Evolutionary conservation across 2,888 invertebrate genomes (phyloP).

Genomic region (Podotricha telesiphe): DNA sequence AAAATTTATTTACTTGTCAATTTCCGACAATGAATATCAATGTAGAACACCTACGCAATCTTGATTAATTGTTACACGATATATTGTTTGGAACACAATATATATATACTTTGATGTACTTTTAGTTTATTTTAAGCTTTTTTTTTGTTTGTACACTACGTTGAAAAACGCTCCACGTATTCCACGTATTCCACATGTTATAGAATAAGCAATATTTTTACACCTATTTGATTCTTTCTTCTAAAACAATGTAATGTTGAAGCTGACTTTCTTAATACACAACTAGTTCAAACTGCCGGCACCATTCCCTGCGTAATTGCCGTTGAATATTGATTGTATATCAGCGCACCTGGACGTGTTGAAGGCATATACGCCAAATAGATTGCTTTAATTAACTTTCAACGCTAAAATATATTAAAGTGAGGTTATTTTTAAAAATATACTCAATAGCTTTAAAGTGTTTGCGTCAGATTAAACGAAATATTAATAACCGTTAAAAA

Average conservation of each 20-base stretch:
- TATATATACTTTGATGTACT: not conserved
- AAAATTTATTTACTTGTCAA: conserved; percentile 17
- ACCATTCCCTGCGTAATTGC: conserved; percentile 27
- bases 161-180: too few relatives aligned
- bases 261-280: conserved; percentile 12
- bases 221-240: not conserved
- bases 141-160: too few relatives aligned
- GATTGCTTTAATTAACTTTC: conserved; percentile 26
- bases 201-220: too few relatives aligned
- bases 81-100: not conserved
- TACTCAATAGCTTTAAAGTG: not conserved
- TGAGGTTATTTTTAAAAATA: not conserved
- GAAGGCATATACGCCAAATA: conserved; percentile 6
- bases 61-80: conserved; percentile 18
- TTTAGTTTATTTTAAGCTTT: too few relatives aligned
- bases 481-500: not conserved
- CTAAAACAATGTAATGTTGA: not conserved
- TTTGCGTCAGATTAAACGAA: not conserved
- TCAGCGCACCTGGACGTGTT: conserved; percentile 27
- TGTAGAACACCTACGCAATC: not conserved
- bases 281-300: not conserved
- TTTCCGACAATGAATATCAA: conserved; percentile 19
- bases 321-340: conserved; percentile 28
- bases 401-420: conserved; percentile 6
- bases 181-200: too few relatives aligned